Evolutionary conservation across 2,113 vertebrate genomes (phyloP).

Genomic region (Aplodontia rufa): DNA sequence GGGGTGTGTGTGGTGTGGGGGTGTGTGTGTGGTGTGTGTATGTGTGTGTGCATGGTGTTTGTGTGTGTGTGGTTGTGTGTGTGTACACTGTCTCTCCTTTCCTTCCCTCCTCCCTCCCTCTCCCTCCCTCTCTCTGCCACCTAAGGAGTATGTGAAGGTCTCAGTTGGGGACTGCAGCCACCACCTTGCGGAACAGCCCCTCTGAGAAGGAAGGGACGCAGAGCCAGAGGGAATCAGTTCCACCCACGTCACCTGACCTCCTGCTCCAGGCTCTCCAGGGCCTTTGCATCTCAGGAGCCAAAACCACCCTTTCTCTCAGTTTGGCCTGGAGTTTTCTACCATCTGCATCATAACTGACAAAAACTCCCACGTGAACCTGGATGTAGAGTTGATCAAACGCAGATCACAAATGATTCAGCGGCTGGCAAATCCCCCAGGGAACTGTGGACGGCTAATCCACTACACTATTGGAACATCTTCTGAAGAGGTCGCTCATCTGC

Average conservation of each 20-base stretch:
- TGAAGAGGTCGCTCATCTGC: background rate
- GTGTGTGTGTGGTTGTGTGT: too few species aligned
- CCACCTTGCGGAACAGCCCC: background rate
- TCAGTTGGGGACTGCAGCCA: background rate
- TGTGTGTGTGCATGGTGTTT: too few species aligned
- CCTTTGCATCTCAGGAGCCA: background rate
- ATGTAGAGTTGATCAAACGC: background rate
- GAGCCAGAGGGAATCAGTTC: background rate
- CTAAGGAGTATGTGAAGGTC: background rate
- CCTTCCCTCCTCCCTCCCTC: background rate
- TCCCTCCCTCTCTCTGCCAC: too few species aligned
- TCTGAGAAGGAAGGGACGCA: background rate
- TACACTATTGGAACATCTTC: background rate
- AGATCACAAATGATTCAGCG: background rate
- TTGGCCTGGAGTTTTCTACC: background rate
- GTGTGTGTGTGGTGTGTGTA: too few species aligned
- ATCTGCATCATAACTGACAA: background rate
- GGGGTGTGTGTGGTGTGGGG: too few species aligned
- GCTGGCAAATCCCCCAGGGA: background rate
- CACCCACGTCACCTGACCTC: background rate
- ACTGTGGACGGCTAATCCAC: background rate
- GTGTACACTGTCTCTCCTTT: too few species aligned
- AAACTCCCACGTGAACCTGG: background rate
- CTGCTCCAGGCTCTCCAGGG: too few species aligned
- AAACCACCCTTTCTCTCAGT: background rate